phyloP scores from a whole-genome alignment of 2,888 invertebrate species.

The Allolobophora icterica region DNA sequence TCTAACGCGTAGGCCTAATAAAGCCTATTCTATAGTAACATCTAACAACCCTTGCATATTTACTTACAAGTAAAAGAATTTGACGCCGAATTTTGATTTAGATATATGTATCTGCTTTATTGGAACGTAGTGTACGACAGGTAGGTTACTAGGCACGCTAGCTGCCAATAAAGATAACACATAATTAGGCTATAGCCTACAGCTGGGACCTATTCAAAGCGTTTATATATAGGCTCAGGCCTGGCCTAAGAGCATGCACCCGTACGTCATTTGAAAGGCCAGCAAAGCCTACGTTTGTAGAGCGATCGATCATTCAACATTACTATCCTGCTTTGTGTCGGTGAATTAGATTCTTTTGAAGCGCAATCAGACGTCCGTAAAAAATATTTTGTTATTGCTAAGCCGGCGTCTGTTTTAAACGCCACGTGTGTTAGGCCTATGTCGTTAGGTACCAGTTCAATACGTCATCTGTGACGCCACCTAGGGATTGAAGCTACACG shows the following conservation, averaged over 20 bases:
- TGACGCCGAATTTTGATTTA: not conserved
- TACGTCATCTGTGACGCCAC: not conserved
- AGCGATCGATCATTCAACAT: not conserved
- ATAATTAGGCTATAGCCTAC: not conserved
- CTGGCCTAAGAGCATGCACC: not conserved
- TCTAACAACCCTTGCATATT: too few species aligned
- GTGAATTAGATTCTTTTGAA: not conserved
- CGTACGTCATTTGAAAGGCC: not conserved
- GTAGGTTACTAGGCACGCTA: slow-evolving; percentile 1
- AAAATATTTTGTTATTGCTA: not conserved
- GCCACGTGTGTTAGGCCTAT: too few species aligned
- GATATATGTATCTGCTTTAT: not conserved
- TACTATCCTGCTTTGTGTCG: not conserved
- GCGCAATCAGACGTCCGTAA: not conserved
- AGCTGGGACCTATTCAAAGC: slow-evolving; percentile 9
- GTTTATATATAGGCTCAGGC: not conserved
- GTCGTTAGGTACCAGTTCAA: not conserved
- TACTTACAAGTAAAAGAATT: not conserved
- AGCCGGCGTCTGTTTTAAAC: not conserved
- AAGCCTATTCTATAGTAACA: too few species aligned
- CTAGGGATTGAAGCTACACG: not conserved
- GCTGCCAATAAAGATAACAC: not conserved
- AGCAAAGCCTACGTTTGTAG: not conserved
- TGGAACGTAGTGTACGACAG: slow-evolving; percentile 17
- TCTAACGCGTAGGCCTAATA: too few species aligned